These are phyloP conservation scores for Drosophila greeni DNA, from an alignment of 2,888 invertebrate genomes.

Conservation along the genomic window DNA sequence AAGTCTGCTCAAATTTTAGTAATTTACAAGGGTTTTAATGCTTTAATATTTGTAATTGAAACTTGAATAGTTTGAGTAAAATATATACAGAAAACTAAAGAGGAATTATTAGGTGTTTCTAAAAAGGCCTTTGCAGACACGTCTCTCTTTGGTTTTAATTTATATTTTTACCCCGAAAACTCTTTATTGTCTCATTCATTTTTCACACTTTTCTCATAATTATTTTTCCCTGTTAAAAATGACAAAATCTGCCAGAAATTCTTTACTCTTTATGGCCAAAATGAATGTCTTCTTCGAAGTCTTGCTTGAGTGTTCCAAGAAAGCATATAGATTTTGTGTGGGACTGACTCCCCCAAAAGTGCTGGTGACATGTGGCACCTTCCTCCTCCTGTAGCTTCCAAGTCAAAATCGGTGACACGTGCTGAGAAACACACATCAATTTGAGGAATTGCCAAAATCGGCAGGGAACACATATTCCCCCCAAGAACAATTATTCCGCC, in stretches of 20 bases:
- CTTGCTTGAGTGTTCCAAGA: slow-evolving; percentile 23
- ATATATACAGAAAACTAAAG: too few species aligned
- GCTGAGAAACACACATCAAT: slow-evolving; percentile 38
- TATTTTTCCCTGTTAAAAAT: not conserved
- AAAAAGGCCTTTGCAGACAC: too few species aligned
- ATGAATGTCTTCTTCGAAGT: not conserved
- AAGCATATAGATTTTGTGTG: slow-evolving; percentile 6
- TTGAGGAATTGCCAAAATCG: slow-evolving; percentile 36
- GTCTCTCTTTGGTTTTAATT: too few species aligned
- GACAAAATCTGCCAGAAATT: not conserved
- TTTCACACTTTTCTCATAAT: not conserved
- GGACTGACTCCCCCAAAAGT: not conserved
- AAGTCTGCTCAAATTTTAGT: too few species aligned
- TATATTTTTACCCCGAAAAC: too few species aligned
- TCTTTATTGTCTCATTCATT: not conserved
- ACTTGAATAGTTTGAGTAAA: too few species aligned
- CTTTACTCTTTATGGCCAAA: not conserved
- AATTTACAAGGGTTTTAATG: not conserved
- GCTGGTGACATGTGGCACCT: slow-evolving; percentile 2
- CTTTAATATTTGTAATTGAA: not conserved
- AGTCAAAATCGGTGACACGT: slow-evolving; percentile 44
- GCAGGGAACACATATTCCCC: not conserved
- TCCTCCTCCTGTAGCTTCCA: not conserved
- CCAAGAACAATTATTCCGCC: slow-evolving; percentile 28
- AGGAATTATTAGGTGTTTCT: too few species aligned